A percentile compares a stretch with the other conserved stretches of the same genome.
Evolutionary conservation across 2,113 vertebrate genomes (phyloP).

Genomic region (Gallinago jamesoni): DNA sequence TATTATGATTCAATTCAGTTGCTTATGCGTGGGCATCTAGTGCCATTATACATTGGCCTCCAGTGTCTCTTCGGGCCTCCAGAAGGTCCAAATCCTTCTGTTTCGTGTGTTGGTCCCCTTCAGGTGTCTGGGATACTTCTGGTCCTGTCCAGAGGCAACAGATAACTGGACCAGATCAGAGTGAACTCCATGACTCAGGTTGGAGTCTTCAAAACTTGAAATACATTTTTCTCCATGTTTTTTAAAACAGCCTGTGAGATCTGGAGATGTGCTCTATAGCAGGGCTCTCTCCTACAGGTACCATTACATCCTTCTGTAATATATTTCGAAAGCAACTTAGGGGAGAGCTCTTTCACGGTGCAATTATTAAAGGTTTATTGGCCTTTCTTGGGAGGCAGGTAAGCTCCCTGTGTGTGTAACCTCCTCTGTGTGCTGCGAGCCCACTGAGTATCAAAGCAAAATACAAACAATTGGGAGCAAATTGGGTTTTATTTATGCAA

Average conservation of each 20-base stretch:
- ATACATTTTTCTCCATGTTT: not conserved
- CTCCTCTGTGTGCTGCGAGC: not conserved
- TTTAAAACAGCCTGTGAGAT: not conserved
- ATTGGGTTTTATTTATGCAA: conserved; percentile 6
- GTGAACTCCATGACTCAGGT: not conserved
- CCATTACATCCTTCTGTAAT: not conserved
- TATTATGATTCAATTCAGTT: not conserved
- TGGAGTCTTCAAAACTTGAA: not conserved
- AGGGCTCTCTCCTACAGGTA: not conserved
- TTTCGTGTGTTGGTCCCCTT: not conserved
- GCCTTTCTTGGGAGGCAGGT: not conserved
- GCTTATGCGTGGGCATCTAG: not conserved
- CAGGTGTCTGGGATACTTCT: not conserved
- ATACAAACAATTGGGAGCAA: not conserved
- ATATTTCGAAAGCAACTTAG: not conserved
- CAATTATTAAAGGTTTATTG: not conserved
- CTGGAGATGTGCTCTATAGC: not conserved
- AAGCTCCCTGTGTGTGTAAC: not conserved
- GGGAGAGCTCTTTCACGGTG: not conserved
- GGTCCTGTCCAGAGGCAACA: not conserved
- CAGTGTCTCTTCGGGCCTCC: not conserved
- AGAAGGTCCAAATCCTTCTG: not conserved
- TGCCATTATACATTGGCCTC: not conserved
- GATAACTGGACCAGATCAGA: not conserved
- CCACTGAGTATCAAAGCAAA: not conserved